Evolutionary conservation across 2,797 vertebrate genomes (phyloP), one percentile per base, ranked within the genome.

Genomic region (Enteromius anoplus): DNA sequence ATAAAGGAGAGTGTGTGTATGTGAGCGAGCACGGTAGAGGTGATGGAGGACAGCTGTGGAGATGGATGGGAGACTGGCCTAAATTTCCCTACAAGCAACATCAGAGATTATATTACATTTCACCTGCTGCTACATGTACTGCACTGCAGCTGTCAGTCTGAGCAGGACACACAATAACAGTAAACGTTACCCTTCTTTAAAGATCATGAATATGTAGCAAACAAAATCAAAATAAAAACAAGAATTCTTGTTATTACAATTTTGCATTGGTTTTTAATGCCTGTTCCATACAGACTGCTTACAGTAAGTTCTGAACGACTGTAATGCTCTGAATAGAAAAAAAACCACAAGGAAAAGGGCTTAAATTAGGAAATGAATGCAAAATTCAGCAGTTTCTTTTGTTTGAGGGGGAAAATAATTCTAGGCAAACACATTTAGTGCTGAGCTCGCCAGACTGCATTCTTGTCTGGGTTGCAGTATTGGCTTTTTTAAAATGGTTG

Each of bases 391-490:
- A 95, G 94, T 95, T 93, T 93, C 93, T 90, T 70, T 45, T 70
- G 47, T 77, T 77, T 45, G 26, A 82, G 79, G 60, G 45, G 19
- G 23, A 84, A 68, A 94, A 93, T 91, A 93, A 93, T 62, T 71
- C 65, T 26, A 70, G 94, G 93, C 89, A 90, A 95, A 96, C 97
- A 94, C 96, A 96, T 97, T 97, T 96, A 93, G 94, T 91, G 91
- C 94, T 94, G 93, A 92, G 92, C 93, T 96, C 95, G 97, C 96
- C 95, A 96, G 96, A 96, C 95, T 96, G 95, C 96, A 95, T 97
- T 97, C 95, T 96, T 97, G 97, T 97, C 95, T 96, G 93, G 91
- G 91, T 96, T 96, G 96, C 96, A 96, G 94, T 96, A 97, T 95
- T 89, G 94, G 95, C 93, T 92, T 92, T 93, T 91, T 93, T 94